Percentiles rank a stretch among this genome's conserved stretches.
Conservation (phyloP, 2,797 vertebrate species). For the Gymnodraco acuticeps region DNA sequence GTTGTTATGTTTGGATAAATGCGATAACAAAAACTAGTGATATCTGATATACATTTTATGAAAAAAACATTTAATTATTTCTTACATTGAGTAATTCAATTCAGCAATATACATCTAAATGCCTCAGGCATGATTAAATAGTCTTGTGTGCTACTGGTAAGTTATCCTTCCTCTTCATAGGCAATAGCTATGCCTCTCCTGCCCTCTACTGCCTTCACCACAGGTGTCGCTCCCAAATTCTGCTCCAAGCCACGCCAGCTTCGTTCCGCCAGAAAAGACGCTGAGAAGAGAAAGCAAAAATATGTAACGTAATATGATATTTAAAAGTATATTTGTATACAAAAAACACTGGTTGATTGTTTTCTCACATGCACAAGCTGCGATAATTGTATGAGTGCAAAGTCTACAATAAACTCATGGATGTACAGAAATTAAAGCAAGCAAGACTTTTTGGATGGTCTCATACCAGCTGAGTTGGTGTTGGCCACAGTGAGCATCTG, state of each 20-base stretch:
- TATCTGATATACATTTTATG: neutral
- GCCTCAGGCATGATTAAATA: slow-evolving; percentile 19
- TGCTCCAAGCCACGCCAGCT: slow-evolving; percentile 93
- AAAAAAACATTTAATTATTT: slow-evolving; percentile 4
- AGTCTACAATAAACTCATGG: slow-evolving; percentile 2
- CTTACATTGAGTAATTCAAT: slow-evolving; percentile 20
- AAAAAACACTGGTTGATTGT: neutral
- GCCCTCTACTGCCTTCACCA: slow-evolving; percentile 89
- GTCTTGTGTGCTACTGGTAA: neutral
- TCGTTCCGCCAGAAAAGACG: slow-evolving; percentile 90
- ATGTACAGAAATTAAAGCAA: neutral
- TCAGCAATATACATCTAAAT: neutral
- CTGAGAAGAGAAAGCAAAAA: slow-evolving; percentile 74
- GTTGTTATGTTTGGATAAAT: neutral
- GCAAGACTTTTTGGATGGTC: neutral
- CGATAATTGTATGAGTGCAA: neutral
- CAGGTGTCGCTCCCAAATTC: slow-evolving; percentile 88
- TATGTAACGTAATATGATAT: neutral
- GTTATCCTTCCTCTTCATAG: slow-evolving; percentile 89
- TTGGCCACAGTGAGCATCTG: slow-evolving; percentile 80
- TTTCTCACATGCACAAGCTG: neutral
- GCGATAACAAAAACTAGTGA: neutral
- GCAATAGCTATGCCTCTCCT: slow-evolving; percentile 95
- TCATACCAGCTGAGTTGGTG: slow-evolving; percentile 83
- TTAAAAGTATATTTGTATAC: neutral